phyloP scores from a whole-genome alignment of 2,113 vertebrate species.

The Polyodon spathula region DNA sequence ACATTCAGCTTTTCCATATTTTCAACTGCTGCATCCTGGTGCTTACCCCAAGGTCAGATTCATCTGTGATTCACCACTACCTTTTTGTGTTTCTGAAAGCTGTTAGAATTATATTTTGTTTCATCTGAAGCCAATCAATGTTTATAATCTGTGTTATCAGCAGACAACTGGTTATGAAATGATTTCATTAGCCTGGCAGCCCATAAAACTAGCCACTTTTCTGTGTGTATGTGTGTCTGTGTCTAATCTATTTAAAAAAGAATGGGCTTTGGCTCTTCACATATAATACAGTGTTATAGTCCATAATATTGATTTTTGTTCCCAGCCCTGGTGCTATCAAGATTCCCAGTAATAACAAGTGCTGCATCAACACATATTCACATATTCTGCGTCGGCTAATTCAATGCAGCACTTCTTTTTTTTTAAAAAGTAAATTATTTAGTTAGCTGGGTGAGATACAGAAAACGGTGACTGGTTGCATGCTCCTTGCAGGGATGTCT shows the following conservation, averaged over 20 bases:
- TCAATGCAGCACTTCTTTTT: background rate
- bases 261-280: background rate
- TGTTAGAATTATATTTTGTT: background rate
- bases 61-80: background rate
- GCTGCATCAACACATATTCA: slow-evolving; percentile 38
- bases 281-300: background rate
- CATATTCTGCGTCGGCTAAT: slow-evolving; percentile 16
- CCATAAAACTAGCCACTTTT: background rate
- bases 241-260: background rate
- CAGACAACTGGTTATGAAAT: background rate
- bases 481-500: too few species aligned
- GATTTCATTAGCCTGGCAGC: background rate
- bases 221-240: background rate
- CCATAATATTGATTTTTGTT: slow-evolving; percentile 1
- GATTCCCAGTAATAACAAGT: slow-evolving; percentile 21
- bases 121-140: background rate
- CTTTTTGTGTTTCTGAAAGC: background rate
- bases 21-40: too few species aligned
- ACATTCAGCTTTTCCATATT: too few species aligned
- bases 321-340: background rate
- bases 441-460: too few species aligned
- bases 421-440: too few species aligned
- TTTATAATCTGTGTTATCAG: background rate
- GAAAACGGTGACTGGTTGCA: too few species aligned
- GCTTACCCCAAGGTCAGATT: background rate